Base-by-base conservation (phyloP, 2,113 vertebrate species). In the Melanocharis versteri region DNA sequence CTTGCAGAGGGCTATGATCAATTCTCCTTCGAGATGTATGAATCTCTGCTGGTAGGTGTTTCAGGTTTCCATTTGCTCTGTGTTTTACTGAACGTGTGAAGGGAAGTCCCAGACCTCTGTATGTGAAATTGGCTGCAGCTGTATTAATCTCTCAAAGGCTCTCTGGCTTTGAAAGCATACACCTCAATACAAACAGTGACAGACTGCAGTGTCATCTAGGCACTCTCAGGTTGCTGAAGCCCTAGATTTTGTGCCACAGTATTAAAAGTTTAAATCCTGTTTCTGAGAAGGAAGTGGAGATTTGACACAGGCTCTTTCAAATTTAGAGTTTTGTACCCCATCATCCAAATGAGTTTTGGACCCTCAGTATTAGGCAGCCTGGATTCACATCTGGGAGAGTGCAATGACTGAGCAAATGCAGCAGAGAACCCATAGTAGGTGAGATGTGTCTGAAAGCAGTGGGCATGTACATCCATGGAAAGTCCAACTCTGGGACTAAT, bases 1-100 rank as follows among this genome's bases (percentile, higher is more conserved):
- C 35, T 93, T 91, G 54, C 42, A 77, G 39, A 88, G 56, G 35
- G 6, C 64, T 88, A 11, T 84, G 85, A 93, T 93, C 85, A 94
- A 89, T 94, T 91, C 84, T 90, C 19, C 76, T 91, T 82, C 0
- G 4, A 72, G 68, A 83, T 85, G 62, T 83, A 66, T 66, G 85
- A 73, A 83, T 86, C 50, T 80, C 42, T 77, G 16, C 39, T 78
- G 27, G 33, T 79, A 30, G 31, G 10, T 69, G 19, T 26, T 72
- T 83, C n/a, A 93, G 54, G 42, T 47, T 93, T 50, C 68, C 45
- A 27, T 93, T 93, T 88, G 19, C 30, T 80, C 9, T 78, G 50
- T 87, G 66, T 73, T 93, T 73, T 65, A 54, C 26, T 27, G 24
- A 66, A 35, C 51, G 53, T 2, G 5, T 50, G 50, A 79, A 50